A percentile compares a stretch with the other conserved stretches of the same genome.
These are phyloP conservation scores for Anastrepha obliqua DNA, from an alignment of 1,140 invertebrate species.

Conservation along the genomic window DNA sequence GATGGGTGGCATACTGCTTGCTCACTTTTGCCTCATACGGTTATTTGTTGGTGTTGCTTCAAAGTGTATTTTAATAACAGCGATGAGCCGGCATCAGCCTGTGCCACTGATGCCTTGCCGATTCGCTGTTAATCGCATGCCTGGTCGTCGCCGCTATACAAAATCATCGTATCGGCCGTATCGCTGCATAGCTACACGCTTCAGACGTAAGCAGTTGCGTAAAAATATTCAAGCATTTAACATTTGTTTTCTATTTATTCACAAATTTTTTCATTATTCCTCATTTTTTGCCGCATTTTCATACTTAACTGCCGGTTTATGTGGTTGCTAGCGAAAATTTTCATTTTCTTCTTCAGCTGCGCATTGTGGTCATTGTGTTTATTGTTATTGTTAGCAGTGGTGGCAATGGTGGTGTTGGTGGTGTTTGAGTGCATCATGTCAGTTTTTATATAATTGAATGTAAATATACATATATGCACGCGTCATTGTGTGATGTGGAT, in stretches of 20 bases:
- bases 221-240: slow-evolving; percentile 47
- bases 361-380: background rate
- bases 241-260: slow-evolving; percentile 31
- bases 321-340: slow-evolving; percentile 24
- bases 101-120: slow-evolving; percentile 36
- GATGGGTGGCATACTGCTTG: slow-evolving; percentile 2
- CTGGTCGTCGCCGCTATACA: background rate
- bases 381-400: background rate
- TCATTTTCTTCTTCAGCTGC: slow-evolving; percentile 43
- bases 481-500: slow-evolving; percentile 4
- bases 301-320: slow-evolving; percentile 14
- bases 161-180: background rate
- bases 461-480: background rate
- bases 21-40: background rate
- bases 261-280: slow-evolving; percentile 38
- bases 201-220: slow-evolving; percentile 41
- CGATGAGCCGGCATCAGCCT: slow-evolving; percentile 8
- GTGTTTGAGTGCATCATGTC: background rate
- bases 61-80: slow-evolving; percentile 26
- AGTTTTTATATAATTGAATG: slow-evolving; percentile 42
- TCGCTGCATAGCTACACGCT: slow-evolving; percentile 5
- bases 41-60: slow-evolving; percentile 1
- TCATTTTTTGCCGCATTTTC: slow-evolving; percentile 29
- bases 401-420: background rate
- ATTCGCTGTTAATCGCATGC: background rate